These are phyloP conservation scores for Microtus richardsoni DNA, from an alignment of 2,113 vertebrate species.

Conservation along the genomic window DNA sequence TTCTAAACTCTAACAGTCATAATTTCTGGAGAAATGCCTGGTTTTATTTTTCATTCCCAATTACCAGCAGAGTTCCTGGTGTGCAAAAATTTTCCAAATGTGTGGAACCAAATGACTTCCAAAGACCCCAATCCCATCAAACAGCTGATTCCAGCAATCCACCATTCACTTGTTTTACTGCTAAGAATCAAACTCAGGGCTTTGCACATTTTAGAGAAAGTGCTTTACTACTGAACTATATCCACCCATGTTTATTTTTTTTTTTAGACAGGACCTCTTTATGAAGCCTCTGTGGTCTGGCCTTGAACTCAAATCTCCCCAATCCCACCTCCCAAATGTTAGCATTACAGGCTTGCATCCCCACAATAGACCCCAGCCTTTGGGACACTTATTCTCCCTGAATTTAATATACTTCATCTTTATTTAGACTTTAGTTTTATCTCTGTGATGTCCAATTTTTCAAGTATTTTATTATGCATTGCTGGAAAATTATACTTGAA, in stretches of 20 bases:
- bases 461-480: neutral
- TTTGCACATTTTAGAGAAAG: neutral
- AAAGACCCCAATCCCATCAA: neutral
- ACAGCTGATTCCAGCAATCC: neutral
- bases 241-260: neutral
- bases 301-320: neutral
- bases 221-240: neutral
- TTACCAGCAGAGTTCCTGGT: neutral
- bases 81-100: neutral
- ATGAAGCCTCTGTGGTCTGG: neutral
- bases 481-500: constrained; percentile 40
- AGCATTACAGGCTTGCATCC: neutral
- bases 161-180: neutral
- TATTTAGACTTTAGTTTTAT: constrained; percentile 8
- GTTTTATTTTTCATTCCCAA: neutral
- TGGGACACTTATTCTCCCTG: neutral
- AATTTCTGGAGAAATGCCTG: fast-evolving
- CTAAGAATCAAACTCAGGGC: neutral
- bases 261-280: neutral
- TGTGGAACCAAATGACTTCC: neutral
- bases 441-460: neutral
- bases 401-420: neutral
- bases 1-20: neutral
- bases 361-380: neutral
- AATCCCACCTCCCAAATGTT: neutral